These are phyloP conservation scores for Drosophila nasuta DNA, from an alignment of 1,140 invertebrate genomes.

Conservation along the genomic window DNA sequence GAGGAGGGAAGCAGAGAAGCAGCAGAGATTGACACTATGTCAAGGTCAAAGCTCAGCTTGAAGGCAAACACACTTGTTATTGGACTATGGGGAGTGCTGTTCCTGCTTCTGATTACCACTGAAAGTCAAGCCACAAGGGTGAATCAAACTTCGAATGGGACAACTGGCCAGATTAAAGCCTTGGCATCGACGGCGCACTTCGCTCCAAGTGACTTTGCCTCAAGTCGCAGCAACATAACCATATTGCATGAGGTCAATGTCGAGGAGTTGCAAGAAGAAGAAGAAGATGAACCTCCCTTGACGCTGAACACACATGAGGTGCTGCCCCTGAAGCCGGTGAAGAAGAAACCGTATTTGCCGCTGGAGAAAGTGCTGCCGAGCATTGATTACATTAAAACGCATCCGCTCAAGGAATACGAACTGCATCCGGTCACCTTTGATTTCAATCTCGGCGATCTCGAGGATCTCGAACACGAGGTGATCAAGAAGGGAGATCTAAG, in stretches of 20 bases:
- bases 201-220: conserved; percentile 13
- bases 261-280: background rate
- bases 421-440: conserved; percentile 81
- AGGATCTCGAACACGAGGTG: conserved; percentile 76
- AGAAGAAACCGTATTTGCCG: conserved; percentile 75
- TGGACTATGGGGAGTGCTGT: conserved; percentile 3
- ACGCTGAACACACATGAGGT: conserved; percentile 72
- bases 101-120: background rate
- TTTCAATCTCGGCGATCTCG: conserved; percentile 79
- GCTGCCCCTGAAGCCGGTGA: conserved; percentile 67
- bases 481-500: conserved; percentile 74
- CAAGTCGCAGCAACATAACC: conserved; percentile 57
- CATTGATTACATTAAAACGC: conserved; percentile 72
- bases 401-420: conserved; percentile 71
- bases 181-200: conserved; percentile 28
- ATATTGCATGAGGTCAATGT: conserved; percentile 71
- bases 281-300: conserved; percentile 49
- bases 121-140: background rate
- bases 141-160: background rate
- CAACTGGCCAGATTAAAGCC: background rate
- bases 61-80: background rate
- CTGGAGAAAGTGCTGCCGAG: conserved; percentile 67
- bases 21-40: conserved; percentile 13
- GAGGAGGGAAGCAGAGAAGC: background rate
- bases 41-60: conserved; percentile 14